These are phyloP conservation scores for Brachystomella parvula DNA, from an alignment of 1,140 invertebrate genomes.

Conservation along the genomic window DNA sequence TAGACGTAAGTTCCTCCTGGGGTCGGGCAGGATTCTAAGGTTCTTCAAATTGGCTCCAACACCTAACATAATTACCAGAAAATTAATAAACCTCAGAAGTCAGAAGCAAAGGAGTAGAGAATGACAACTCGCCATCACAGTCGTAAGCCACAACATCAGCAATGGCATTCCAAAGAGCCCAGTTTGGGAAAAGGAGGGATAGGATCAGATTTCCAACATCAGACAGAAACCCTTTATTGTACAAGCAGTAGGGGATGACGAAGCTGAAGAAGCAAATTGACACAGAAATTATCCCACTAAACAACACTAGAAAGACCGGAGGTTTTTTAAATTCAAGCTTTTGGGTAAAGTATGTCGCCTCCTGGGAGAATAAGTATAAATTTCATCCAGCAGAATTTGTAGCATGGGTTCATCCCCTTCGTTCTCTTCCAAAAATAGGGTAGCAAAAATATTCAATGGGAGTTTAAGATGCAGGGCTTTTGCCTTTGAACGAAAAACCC, in stretches of 20 bases:
- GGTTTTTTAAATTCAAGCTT: no score
- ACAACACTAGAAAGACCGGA: constrained; percentile 11
- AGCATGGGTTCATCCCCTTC: no score
- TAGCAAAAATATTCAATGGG: no score
- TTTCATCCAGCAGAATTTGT: no score
- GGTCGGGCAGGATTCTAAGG: not conserved
- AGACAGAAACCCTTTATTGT: not conserved
- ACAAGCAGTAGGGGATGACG: constrained; percentile 1
- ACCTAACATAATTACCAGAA: not conserved
- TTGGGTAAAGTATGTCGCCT: not conserved
- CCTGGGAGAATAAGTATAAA: no score
- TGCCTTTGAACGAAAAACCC: no score
- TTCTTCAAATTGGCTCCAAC: not conserved
- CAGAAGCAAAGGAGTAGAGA: not conserved
- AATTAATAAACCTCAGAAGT: not conserved
- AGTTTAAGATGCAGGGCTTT: no score
- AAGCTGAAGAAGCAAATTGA: not conserved
- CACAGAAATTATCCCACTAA: constrained; percentile 13
- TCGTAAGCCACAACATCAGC: constrained; percentile 15
- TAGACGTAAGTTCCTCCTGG: not conserved
- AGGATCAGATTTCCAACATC: not conserved
- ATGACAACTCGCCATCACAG: constrained; percentile 17
- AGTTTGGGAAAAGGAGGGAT: constrained; percentile 24
- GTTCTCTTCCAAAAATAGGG: no score
- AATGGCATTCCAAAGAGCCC: constrained; percentile 22